Evolutionary conservation across 2,113 vertebrate species (phyloP).

Genomic region (Apistogramma diplotaenia): DNA sequence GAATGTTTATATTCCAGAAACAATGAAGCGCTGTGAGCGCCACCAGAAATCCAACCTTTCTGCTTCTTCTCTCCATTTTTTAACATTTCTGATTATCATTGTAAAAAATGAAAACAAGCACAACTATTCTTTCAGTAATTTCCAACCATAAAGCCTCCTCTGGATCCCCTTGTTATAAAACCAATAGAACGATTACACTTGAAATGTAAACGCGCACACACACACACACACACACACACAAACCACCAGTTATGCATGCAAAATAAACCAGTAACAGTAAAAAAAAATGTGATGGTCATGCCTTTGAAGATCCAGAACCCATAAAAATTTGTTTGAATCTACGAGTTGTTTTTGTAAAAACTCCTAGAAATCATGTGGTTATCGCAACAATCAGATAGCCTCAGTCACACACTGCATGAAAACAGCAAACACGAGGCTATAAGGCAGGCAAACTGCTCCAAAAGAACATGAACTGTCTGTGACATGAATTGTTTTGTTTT

Average conservation of each 20-base stretch:
- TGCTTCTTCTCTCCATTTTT: neutral
- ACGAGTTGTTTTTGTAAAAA: neutral
- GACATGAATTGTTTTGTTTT: neutral
- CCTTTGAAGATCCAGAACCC: neutral
- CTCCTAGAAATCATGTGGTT: neutral
- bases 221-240: neutral
- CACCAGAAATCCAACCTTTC: neutral
- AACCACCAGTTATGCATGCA: neutral
- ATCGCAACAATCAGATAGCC: neutral
- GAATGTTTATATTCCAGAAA: conserved; percentile 76
- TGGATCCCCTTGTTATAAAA: neutral
- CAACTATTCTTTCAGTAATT: neutral
- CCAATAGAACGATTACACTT: neutral
- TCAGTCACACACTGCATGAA: neutral
- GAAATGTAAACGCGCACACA: neutral
- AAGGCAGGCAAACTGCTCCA: neutral
- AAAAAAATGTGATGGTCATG: neutral
- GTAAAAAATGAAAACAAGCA: neutral
- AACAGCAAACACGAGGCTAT: neutral
- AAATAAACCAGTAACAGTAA: neutral
- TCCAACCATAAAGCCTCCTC: neutral
- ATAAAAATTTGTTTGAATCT: neutral
- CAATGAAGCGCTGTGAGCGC: conserved; percentile 67
- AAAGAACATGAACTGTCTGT: neutral
- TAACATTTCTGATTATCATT: neutral